Evolutionary conservation across 2,797 vertebrate species (phyloP).

Genomic region (Spheniscus humboldti): DNA sequence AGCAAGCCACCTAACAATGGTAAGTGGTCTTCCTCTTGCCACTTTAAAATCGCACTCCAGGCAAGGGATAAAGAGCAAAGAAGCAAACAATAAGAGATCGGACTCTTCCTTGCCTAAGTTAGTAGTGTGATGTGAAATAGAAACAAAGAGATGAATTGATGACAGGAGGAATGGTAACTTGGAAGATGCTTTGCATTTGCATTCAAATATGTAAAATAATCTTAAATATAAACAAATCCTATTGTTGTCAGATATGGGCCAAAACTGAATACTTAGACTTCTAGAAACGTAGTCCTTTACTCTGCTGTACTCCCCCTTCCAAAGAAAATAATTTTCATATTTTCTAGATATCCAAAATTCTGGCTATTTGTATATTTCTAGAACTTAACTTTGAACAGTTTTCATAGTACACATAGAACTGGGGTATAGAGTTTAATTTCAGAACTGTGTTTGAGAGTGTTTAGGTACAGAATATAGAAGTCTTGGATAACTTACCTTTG

Average conservation of each 20-base stretch:
- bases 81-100: background rate
- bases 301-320: background rate
- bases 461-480: background rate
- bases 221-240: background rate
- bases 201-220: background rate
- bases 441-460: background rate
- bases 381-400: background rate
- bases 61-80: background rate
- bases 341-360: background rate
- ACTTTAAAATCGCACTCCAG: background rate
- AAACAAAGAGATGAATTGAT: background rate
- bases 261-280: background rate
- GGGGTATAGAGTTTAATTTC: background rate
- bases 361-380: background rate
- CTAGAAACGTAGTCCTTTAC: background rate
- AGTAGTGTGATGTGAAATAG: background rate
- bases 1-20: background rate
- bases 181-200: background rate
- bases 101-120: background rate
- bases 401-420: background rate
- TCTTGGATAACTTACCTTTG: background rate
- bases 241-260: background rate
- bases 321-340: background rate
- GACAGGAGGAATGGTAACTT: background rate
- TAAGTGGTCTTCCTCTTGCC: background rate